Evolutionary conservation across 2,113 vertebrate species (phyloP), one percentile per base, ranked within the genome.

Genomic region (Ptilorrhoa leucosticta): DNA sequence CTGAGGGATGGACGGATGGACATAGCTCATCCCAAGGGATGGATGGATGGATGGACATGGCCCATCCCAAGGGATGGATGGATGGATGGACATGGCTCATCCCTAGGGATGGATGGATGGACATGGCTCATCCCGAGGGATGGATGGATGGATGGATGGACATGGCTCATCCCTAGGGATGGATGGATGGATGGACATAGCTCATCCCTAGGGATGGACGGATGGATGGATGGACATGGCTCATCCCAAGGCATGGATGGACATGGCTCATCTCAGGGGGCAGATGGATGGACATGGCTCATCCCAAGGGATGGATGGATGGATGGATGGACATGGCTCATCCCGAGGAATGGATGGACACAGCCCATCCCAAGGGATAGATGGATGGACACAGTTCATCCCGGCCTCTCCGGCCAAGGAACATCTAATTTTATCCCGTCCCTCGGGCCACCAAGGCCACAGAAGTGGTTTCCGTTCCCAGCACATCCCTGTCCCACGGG

Each of bases 361-460:
- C 1, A 3, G 26, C 40, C 5, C 48, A 48, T 40, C n/a, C 48
- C 33, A 1, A 22, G 53, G 71, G 40, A 57, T 2, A 3, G 53
- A 45, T 3, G 18, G 53, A 73, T 1, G 4, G 23, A 58, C 54
- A 10, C 35, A 28, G 44, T 47, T n/a, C 57, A 40, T 51, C 58
- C 60, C 1, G 3, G n/a, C 69, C 69, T 60, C 61, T 83, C 79
- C 1, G 0, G 54, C 66, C 44, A 57, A 48, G 54, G 72, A 83
- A 83, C 13, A 16, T 48, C 63, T 89, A 71, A 89, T 81, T 92
- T 85, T 65, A 65, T 85, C 89, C 68, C 0, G 0, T 53, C 61
- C 56, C 79, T 65, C 0, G 0, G 68, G 79, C 23, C 2, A 3
- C 47, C 70, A 42, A 51, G 14, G 76, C 65, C 60, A 53, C 0